Evolutionary conservation across 2,797 vertebrate species (phyloP).

Genomic region (Hypotaenidia philippensis): DNA sequence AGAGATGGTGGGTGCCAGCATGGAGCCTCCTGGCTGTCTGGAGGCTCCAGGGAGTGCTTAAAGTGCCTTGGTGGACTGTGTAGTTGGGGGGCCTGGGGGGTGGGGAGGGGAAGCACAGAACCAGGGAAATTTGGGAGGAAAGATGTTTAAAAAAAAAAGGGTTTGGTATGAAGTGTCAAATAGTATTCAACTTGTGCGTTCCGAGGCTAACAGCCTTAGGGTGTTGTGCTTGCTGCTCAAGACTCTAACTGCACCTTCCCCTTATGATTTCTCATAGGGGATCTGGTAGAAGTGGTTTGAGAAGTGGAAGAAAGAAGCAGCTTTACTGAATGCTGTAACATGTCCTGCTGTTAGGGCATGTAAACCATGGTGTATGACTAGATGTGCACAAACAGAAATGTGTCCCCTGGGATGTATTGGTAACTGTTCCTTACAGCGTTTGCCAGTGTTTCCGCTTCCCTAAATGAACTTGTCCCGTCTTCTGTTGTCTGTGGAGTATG

Average conservation of each 20-base stretch:
- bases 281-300: not conserved
- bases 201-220: not conserved
- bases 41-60: not conserved
- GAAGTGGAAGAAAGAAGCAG: not conserved
- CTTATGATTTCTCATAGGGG: not conserved
- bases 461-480: not conserved
- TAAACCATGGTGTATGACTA: not conserved
- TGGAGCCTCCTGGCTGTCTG: not conserved
- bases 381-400: not conserved
- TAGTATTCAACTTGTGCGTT: not conserved
- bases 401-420: not conserved
- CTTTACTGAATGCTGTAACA: not conserved
- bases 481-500: not conserved
- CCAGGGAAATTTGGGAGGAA: not conserved
- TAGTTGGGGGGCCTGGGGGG: not conserved
- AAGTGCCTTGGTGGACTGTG: not conserved
- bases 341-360: not conserved
- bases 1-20: fast-evolving
- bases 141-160: not conserved
- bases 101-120: not conserved
- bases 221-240: not conserved
- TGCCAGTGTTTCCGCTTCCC: not conserved
- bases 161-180: fast-evolving
- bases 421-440: not conserved
- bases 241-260: not conserved